Evolutionary conservation across 2,113 vertebrate genomes (phyloP).

Genomic region (Apteryx owenii): DNA sequence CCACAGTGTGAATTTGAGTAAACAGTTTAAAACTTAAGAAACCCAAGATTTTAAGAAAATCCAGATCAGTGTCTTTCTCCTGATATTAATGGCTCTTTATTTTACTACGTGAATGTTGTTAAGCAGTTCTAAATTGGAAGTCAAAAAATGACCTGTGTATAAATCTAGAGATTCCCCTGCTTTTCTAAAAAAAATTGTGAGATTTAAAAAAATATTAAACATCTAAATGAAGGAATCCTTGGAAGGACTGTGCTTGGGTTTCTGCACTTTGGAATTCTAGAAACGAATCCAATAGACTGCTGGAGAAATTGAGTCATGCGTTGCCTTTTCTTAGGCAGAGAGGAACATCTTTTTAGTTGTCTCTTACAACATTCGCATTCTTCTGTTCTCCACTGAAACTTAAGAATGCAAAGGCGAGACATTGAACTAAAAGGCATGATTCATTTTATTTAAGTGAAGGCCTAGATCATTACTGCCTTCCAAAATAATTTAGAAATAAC

Average conservation of each 20-base stretch:
- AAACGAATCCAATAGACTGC: neutral
- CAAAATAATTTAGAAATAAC: conserved; percentile 32
- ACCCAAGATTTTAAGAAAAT: neutral
- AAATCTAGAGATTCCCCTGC: neutral
- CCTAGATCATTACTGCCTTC: neutral
- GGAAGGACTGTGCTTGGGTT: neutral
- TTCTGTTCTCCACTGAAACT: neutral
- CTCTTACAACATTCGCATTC: neutral
- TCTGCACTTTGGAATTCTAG: neutral
- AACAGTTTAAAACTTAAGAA: neutral
- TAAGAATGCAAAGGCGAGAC: neutral
- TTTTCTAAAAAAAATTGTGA: neutral
- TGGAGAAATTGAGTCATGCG: neutral
- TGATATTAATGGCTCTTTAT: neutral
- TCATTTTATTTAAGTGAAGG: conserved; percentile 2
- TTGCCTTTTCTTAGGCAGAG: neutral
- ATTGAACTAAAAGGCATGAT: neutral
- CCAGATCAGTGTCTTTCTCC: neutral
- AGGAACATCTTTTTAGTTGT: neutral
- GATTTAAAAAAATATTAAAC: neutral
- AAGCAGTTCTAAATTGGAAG: neutral
- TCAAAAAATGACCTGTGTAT: neutral
- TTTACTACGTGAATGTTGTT: neutral
- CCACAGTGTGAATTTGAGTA: neutral
- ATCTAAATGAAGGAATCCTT: neutral